Base-by-base conservation (phyloP, 2,888 invertebrate species). In the Yponomeuta malinellus region DNA sequence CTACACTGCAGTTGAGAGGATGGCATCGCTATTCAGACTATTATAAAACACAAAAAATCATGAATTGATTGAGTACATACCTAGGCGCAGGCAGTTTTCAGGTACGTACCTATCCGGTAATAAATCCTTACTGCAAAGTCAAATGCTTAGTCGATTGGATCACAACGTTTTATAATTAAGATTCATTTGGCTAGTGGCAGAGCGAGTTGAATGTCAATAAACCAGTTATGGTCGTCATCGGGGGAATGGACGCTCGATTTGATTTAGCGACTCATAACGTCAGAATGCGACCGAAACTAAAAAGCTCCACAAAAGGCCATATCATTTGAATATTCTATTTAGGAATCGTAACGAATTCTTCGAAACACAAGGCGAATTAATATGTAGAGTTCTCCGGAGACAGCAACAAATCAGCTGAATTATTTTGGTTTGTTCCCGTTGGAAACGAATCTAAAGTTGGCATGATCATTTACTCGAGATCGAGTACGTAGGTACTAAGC, bases 181-280 rank as follows among this genome's bases (percentile, higher is more conserved):
- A 85, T 86, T 87, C 81, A 83, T 83, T 83, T 79, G 77, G 75
- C 72, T 9, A 76, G 76, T 75, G 74, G 72, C 75, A 12, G 74
- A 77, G 78, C 78, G 78, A 78, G 74, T 79, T 79, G 84, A 85
- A 86, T 87, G 78, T 79, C 82, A 86, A 85, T 86, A 85, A 82
- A 83, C 81, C 77, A 81, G 82, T 80, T 79, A 76, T 72, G 72
- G 73, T 78, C 76, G 74, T 76, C 74, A 75, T 76, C 73, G 72
- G 76, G 52, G 52, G 52, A 52, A 74, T 74, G 75, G 73, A 71
- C 74, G 73, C 74, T 74, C 74, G 76, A 76, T 78, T 80, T 82
- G 79, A 83, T 83, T 83, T 81, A 82, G 76, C 78, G 78, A 76
- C 76, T 76, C 77, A 76, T 76, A 77, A 77, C 76, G 75, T 80